These are phyloP conservation scores for Shinisaurus crocodilurus DNA, from an alignment of 2,113 vertebrate species.

Conservation along the genomic window DNA sequence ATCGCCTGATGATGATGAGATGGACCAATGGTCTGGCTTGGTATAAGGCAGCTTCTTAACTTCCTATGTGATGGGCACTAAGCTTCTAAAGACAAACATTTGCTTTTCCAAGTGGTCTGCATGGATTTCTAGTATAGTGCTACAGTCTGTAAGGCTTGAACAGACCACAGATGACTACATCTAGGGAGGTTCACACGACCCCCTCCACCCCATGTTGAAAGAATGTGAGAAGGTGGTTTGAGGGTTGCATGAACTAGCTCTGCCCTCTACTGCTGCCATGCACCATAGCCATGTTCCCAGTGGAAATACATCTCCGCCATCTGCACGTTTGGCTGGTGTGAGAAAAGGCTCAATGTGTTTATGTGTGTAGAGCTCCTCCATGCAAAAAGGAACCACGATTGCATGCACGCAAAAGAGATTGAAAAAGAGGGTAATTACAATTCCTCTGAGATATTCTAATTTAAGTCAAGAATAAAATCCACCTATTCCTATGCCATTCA, in stretches of 20 bases:
- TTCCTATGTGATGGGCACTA: background rate
- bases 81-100: background rate
- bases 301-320: background rate
- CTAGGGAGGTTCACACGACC: background rate
- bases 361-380: background rate
- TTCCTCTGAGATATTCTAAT: background rate
- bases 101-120: background rate
- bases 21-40: background rate
- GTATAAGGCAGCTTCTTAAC: background rate
- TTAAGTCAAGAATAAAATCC: slow-evolving; percentile 8
- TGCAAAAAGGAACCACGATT: background rate
- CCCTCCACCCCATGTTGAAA: background rate
- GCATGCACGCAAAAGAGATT: background rate
- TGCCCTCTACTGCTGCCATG: too few species aligned
- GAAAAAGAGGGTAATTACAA: background rate
- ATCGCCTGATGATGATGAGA: too few species aligned
- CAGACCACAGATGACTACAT: too few species aligned
- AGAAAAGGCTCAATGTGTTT: background rate
- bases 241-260: background rate
- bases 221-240: background rate
- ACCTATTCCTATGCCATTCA: background rate
- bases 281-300: too few species aligned
- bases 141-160: background rate
- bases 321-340: background rate
- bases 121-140: background rate